Conservation (phyloP, 2,113 vertebrate genomes). For the Psittacara wagleri region DNA sequence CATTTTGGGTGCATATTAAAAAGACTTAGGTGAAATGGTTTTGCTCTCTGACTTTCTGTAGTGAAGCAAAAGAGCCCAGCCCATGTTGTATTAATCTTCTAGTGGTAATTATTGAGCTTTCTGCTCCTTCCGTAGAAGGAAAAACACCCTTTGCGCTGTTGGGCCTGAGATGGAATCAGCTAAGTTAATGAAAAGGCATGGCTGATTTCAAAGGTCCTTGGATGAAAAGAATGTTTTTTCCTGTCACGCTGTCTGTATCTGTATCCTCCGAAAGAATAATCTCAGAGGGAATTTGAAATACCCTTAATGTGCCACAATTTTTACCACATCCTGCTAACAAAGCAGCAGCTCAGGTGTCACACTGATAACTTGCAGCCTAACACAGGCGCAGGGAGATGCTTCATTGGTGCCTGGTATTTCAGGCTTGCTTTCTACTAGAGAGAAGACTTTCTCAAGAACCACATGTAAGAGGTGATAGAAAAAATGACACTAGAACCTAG, state of each 20-base stretch:
- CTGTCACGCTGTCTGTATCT: neutral
- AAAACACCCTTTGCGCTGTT: neutral
- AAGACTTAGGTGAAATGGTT: neutral
- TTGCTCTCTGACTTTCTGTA: neutral
- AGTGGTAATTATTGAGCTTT: neutral
- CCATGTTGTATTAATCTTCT: neutral
- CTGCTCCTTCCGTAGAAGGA: neutral
- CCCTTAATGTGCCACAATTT: neutral
- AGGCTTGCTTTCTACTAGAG: neutral
- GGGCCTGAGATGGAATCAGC: neutral
- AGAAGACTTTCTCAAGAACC: neutral
- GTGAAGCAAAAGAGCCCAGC: neutral
- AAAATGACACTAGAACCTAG: neutral
- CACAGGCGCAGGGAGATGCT: neutral
- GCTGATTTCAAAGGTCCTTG: neutral
- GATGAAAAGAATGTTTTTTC: neutral
- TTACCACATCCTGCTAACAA: neutral
- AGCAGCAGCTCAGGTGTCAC: neutral
- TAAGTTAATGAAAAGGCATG: neutral
- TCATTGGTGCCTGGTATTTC: neutral
- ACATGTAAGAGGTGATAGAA: neutral
- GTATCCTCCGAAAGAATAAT: neutral
- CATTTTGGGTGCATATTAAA: neutral
- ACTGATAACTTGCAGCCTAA: neutral
- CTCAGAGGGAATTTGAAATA: neutral